These are phyloP conservation scores for Hyppa rectilinea DNA, from an alignment of 2,888 invertebrate genomes.

Conservation along the genomic window DNA sequence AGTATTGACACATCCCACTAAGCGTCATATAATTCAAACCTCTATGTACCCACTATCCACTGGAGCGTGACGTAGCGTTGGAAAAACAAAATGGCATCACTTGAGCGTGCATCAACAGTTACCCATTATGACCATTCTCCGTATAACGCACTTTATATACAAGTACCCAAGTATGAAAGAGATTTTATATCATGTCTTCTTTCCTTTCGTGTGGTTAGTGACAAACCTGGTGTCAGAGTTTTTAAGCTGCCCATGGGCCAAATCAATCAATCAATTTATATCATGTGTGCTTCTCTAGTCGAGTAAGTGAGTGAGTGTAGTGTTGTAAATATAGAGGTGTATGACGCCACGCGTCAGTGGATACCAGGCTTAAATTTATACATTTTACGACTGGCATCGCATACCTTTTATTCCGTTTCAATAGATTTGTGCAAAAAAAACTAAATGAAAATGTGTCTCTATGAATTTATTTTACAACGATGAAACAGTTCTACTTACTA, in stretches of 20 bases:
- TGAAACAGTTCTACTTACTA: not conserved
- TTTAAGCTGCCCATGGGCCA: too few species aligned
- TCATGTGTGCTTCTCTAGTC: too few species aligned
- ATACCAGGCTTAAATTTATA: constrained; percentile 32
- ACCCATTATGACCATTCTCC: constrained; percentile 33
- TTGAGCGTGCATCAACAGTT: constrained; percentile 37
- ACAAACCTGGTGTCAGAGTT: too few species aligned
- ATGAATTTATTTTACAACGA: not conserved
- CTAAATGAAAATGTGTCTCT: not conserved
- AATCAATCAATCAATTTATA: too few species aligned
- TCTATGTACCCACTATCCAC: not conserved
- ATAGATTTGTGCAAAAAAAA: constrained; percentile 8
- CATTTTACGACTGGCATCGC: constrained; percentile 33
- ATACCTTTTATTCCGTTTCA: constrained; percentile 26
- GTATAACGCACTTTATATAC: constrained; percentile 29
- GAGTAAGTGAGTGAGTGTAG: constrained; percentile 17
- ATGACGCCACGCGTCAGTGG: constrained; percentile 46
- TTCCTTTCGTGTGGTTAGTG: too few species aligned
- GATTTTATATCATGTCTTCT: too few species aligned
- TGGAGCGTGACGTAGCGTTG: constrained; percentile 21
- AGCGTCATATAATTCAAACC: constrained; percentile 34
- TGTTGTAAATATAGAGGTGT: constrained; percentile 27
- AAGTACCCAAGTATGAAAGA: constrained; percentile 17
- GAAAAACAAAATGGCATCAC: constrained; percentile 42
- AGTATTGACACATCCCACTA: constrained; percentile 11